These are phyloP conservation scores for Cephus sareptanus DNA, from an alignment of 2,888 invertebrate species.

Conservation along the genomic window DNA sequence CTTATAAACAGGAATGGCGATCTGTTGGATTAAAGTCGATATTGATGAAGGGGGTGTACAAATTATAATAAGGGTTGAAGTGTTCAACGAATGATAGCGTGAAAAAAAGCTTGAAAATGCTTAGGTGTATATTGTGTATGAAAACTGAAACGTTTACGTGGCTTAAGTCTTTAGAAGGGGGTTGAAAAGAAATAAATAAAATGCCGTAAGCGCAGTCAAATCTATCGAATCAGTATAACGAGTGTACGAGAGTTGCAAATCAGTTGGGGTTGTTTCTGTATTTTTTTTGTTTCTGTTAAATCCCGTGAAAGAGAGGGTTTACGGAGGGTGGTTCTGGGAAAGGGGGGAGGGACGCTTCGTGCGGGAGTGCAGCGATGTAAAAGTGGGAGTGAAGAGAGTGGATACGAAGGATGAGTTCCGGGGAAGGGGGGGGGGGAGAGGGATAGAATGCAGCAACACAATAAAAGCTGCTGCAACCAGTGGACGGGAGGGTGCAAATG, in stretches of 20 bases:
- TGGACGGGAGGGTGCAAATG: conserved; percentile 41
- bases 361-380: conserved; percentile 11
- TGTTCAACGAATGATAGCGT: neutral
- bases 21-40: no score
- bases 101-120: neutral
- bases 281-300: conserved; percentile 28
- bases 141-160: neutral
- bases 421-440: neutral
- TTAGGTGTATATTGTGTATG: neutral
- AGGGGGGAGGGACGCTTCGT: conserved; percentile 17
- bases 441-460: conserved; percentile 35
- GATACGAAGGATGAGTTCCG: neutral
- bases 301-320: conserved; percentile 13
- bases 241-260: conserved; percentile 59
- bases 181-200: conserved; percentile 33
- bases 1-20: neutral
- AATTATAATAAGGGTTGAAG: no score
- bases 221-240: conserved; percentile 64
- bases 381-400: conserved; percentile 22
- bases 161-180: neutral
- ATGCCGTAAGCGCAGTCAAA: conserved; percentile 55
- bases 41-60: no score
- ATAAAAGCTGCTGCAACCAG: conserved; percentile 43
- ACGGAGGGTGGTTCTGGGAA: conserved; percentile 7
- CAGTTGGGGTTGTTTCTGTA: conserved; percentile 44